phyloP scores from a whole-genome alignment of 2,888 invertebrate species.

The Ypsolopha sequella region DNA sequence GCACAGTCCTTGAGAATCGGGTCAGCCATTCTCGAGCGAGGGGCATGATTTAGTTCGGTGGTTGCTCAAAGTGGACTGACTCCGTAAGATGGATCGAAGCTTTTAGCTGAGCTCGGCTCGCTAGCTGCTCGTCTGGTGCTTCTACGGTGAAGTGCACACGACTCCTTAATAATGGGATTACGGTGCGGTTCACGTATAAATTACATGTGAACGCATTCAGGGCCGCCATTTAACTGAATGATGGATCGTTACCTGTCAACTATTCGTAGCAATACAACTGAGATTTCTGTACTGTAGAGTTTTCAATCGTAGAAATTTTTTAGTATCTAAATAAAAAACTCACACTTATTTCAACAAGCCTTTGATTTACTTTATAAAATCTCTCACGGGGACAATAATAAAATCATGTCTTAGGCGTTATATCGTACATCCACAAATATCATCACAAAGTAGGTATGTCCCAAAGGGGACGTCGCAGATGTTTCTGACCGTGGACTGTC shows the following conservation, averaged over 20 bases:
- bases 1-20: conserved; percentile 39
- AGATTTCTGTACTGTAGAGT: background rate
- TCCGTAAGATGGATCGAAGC: conserved; percentile 57
- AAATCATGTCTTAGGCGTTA: too few species aligned
- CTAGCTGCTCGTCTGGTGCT: conserved; percentile 18
- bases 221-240: conserved; percentile 1
- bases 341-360: too few species aligned
- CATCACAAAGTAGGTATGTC: too few species aligned
- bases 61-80: conserved; percentile 54
- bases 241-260: background rate
- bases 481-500: too few species aligned
- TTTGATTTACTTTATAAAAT: too few species aligned
- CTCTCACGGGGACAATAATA: too few species aligned
- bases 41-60: conserved; percentile 48
- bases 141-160: conserved; percentile 30
- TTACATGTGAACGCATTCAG: conserved; percentile 32
- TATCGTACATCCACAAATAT: too few species aligned
- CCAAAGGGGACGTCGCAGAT: too few species aligned
- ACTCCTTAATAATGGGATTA: conserved; percentile 33
- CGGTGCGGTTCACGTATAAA: conserved; percentile 35
- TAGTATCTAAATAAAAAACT: too few species aligned
- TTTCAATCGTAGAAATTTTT: too few species aligned
- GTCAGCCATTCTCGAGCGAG: conserved; percentile 39
- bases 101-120: conserved; percentile 56
- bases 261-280: conserved; percentile 4